Conservation (phyloP, 2,797 vertebrate species). For the Falco naumanni region DNA sequence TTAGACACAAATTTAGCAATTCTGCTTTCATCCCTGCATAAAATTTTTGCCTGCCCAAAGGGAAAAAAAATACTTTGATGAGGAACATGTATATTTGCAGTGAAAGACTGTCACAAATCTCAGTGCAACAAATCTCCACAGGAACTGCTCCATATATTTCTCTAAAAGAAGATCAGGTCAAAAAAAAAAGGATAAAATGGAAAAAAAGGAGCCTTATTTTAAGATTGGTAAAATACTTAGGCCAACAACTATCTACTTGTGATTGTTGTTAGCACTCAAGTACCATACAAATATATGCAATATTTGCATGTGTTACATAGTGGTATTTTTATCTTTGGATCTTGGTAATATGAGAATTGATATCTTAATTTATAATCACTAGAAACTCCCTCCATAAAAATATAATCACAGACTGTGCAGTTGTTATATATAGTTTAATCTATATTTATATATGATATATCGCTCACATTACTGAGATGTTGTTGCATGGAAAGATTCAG, state of each 20-base stretch:
- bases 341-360: slow-evolving; percentile 60
- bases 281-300: slow-evolving; percentile 51
- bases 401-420: slow-evolving; percentile 24
- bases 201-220: background rate
- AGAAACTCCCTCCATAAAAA: slow-evolving; percentile 72
- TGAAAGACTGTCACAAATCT: background rate
- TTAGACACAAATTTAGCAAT: background rate
- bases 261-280: slow-evolving; percentile 28
- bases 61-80: background rate
- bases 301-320: slow-evolving; percentile 30
- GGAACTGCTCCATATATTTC: background rate
- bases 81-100: background rate
- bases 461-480: slow-evolving; percentile 27
- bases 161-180: background rate
- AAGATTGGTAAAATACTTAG: background rate
- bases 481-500: background rate
- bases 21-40: background rate
- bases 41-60: background rate
- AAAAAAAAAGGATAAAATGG: background rate
- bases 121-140: background rate
- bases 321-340: slow-evolving; percentile 64
- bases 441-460: background rate
- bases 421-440: slow-evolving; percentile 30
- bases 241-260: background rate
- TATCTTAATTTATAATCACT: slow-evolving; percentile 61